phyloP scores from a whole-genome alignment of 1,140 invertebrate species.

The Physella acuta region DNA sequence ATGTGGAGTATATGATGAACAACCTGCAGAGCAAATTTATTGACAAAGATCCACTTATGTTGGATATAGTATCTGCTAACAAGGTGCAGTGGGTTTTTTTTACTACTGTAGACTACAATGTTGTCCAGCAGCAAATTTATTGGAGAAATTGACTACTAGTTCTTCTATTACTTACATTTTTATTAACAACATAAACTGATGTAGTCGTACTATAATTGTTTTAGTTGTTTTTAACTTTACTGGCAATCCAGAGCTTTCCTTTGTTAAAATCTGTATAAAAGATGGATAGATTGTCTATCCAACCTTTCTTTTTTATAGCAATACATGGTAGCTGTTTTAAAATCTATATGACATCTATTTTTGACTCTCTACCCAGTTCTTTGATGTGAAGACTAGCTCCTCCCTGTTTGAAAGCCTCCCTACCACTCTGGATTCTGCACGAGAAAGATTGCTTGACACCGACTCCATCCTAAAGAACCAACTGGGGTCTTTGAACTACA shows the following conservation, averaged over 20 bases:
- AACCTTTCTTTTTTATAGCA: too few relatives aligned
- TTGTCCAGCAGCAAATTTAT: too few relatives aligned
- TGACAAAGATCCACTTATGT: conserved; percentile 48
- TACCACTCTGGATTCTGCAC: conserved; percentile 39
- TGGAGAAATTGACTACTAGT: too few relatives aligned
- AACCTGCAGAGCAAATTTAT: conserved; percentile 47
- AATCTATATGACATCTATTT: too few relatives aligned
- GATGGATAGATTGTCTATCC: too few relatives aligned
- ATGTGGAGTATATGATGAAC: conserved; percentile 45
- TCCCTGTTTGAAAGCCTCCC: conserved; percentile 49
- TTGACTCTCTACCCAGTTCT: conserved; percentile 44
- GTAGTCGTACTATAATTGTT: too few relatives aligned
- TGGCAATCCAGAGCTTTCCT: too few relatives aligned
- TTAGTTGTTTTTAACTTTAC: too few relatives aligned
- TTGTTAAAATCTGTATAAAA: too few relatives aligned
- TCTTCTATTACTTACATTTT: too few relatives aligned
- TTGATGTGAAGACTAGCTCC: conserved; percentile 51
- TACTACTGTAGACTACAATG: not conserved
- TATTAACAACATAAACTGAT: too few relatives aligned
- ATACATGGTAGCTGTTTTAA: too few relatives aligned
- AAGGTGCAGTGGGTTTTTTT: conserved; percentile 44
- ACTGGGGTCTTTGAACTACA: conserved; percentile 46
- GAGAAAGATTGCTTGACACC: conserved; percentile 40
- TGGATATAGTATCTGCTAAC: conserved; percentile 50
- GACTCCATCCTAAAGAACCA: conserved; percentile 40